A percentile compares a stretch with the other conserved stretches of the same genome.
Evolutionary conservation across 2,113 vertebrate genomes (phyloP).

Genomic region (Hipposideros armiger): DNA sequence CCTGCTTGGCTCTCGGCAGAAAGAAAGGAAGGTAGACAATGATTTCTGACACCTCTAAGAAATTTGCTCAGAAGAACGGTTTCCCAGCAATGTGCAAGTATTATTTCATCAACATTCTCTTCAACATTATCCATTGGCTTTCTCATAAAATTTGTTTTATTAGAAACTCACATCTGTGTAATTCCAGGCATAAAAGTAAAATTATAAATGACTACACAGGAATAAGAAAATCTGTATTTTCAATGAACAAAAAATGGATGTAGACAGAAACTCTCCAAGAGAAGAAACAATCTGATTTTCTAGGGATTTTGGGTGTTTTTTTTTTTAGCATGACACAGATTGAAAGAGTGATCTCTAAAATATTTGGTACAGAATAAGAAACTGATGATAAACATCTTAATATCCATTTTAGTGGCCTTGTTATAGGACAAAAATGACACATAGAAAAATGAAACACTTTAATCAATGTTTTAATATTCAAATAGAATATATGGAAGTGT

Average conservation of each 20-base stretch:
- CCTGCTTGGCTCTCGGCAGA: conserved; percentile 45
- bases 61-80: conserved; percentile 24
- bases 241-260: background rate
- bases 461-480: background rate
- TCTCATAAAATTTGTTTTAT: conserved; percentile 35
- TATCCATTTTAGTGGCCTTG: background rate
- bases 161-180: background rate
- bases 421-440: background rate
- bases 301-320: background rate
- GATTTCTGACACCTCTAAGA: conserved; percentile 62
- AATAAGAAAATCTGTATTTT: background rate
- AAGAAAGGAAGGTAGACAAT: conserved; percentile 51
- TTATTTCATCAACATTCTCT: conserved; percentile 35
- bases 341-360: background rate
- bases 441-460: background rate
- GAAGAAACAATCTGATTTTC: conserved; percentile 9
- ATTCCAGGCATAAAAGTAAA: conserved; percentile 35
- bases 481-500: background rate
- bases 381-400: background rate
- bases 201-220: background rate
- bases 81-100: background rate
- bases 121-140: background rate
- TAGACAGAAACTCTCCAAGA: background rate
- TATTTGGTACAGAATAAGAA: conserved; percentile 20
- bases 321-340: background rate